phyloP scores from a whole-genome alignment of 1,140 invertebrate genomes.

The Saccostrea cuccullata region DNA sequence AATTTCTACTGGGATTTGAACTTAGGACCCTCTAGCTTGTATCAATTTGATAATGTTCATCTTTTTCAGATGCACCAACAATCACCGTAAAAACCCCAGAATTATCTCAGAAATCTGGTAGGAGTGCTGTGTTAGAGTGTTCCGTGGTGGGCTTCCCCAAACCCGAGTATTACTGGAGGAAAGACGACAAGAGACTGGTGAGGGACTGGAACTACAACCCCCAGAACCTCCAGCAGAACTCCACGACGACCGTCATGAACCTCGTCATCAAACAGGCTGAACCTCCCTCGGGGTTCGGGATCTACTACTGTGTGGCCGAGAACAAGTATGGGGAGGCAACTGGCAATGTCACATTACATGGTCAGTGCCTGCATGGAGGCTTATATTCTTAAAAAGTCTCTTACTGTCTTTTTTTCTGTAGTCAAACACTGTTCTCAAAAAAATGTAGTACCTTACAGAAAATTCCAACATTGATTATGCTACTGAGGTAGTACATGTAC shows the following conservation, averaged over 20 bases:
- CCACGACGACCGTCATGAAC: not conserved
- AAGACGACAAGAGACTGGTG: not conserved
- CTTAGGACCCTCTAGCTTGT: too few species aligned
- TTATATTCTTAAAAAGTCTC: too few species aligned
- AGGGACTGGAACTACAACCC: not conserved
- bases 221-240: not conserved
- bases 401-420: too few species aligned
- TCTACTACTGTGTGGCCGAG: slow-evolving; percentile 14
- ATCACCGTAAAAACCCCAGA: not conserved
- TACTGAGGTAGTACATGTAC: too few species aligned
- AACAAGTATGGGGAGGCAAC: not conserved
- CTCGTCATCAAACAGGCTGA: slow-evolving; percentile 7
- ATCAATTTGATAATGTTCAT: not conserved
- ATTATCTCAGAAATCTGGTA: not conserved
- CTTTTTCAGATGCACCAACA: not conserved
- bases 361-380: not conserved
- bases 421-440: too few species aligned
- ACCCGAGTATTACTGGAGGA: not conserved
- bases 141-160: not conserved
- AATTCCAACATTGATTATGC: too few species aligned
- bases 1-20: too few species aligned
- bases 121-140: not conserved
- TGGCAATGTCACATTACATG: slow-evolving; percentile 4
- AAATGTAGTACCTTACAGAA: too few species aligned
- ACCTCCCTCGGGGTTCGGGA: not conserved